phyloP scores from a whole-genome alignment of 2,113 vertebrate species.

The Menura novaehollandiae region DNA sequence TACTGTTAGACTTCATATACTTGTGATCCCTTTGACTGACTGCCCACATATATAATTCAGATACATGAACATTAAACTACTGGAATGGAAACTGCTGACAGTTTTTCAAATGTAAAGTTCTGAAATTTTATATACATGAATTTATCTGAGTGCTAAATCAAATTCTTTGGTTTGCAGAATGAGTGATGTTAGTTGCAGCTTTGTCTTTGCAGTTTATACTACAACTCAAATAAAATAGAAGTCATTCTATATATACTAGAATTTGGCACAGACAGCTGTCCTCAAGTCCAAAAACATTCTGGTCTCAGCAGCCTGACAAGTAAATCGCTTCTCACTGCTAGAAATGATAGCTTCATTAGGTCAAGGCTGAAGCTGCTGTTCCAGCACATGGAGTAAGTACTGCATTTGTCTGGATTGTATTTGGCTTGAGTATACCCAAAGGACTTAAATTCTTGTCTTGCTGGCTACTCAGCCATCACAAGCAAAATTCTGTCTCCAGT shows the following conservation, averaged over 20 bases:
- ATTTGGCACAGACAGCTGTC: background rate
- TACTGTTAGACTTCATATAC: background rate
- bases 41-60: background rate
- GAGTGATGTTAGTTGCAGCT: background rate
- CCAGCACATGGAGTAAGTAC: conserved; percentile 19
- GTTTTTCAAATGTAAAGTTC: background rate
- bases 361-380: conserved; percentile 35
- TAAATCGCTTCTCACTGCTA: conserved; percentile 18
- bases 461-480: background rate
- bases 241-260: background rate
- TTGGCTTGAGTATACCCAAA: conserved; percentile 1
- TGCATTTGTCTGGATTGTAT: conserved; percentile 46
- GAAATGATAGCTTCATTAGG: conserved; percentile 41
- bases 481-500: background rate
- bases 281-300: background rate
- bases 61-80: background rate
- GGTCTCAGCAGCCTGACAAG: conserved; percentile 28
- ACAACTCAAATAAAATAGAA: background rate
- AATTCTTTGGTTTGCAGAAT: background rate
- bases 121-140: background rate
- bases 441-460: background rate
- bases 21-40: background rate
- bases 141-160: background rate
- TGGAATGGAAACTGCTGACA: background rate
- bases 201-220: background rate